These are phyloP conservation scores for Desmodus rotundus DNA, from an alignment of 2,113 vertebrate species.

Conservation along the genomic window DNA sequence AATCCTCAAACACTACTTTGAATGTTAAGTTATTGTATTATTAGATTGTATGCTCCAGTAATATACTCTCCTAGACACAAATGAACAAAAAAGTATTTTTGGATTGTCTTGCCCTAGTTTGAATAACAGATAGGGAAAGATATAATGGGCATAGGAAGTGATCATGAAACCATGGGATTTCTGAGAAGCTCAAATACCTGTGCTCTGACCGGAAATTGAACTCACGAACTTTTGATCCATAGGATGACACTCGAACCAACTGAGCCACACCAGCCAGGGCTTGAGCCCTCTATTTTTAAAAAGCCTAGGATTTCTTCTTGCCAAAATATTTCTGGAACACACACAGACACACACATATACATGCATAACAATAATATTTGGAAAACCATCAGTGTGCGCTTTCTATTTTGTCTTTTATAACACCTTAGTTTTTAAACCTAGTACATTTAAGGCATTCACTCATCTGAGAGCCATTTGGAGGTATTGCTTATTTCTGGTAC, in stretches of 20 bases:
- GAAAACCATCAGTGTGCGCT: not conserved
- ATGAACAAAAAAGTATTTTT: not conserved
- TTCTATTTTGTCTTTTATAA: not conserved
- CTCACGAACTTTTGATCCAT: too few relatives aligned
- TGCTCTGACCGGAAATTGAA: not conserved
- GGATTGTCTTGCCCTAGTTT: not conserved
- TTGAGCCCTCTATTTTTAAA: not conserved
- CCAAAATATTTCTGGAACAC: not conserved
- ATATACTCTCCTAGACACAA: not conserved
- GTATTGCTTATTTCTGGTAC: not conserved
- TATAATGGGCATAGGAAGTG: too few relatives aligned
- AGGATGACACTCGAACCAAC: too few relatives aligned
- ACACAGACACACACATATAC: not conserved
- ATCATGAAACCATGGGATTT: not conserved
- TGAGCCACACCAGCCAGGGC: too few relatives aligned
- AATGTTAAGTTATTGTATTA: not conserved
- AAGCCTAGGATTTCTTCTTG: not conserved
- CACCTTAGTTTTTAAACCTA: not conserved
- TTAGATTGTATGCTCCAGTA: not conserved
- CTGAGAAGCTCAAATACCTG: too few relatives aligned
- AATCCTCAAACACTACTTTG: not conserved
- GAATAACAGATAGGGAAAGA: not conserved
- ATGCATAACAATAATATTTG: not conserved
- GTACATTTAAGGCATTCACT: not conserved
- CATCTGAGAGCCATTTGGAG: not conserved